These are phyloP conservation scores for Caenorhabditis zanzibari DNA, from an alignment of 2,888 invertebrate genomes.

Conservation along the genomic window DNA sequence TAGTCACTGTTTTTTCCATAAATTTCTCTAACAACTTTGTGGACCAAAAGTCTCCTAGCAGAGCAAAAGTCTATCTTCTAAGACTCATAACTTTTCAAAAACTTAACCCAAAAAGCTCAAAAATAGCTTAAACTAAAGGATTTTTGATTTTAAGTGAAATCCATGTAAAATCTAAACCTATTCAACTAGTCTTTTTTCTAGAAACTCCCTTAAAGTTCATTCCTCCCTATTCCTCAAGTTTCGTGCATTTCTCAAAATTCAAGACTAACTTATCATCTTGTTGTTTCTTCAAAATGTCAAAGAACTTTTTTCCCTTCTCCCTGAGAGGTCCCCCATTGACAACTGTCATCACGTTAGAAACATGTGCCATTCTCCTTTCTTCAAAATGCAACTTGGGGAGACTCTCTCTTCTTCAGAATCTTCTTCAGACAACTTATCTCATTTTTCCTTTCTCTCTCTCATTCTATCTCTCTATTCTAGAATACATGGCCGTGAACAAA, in stretches of 20 bases:
- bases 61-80: no score
- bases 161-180: no score
- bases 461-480: background rate
- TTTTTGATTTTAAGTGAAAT: no score
- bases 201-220: background rate
- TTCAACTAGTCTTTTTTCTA: background rate
- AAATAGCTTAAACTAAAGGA: background rate
- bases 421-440: background rate
- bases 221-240: background rate
- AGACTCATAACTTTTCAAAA: no score
- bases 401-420: background rate
- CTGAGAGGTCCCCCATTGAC: background rate
- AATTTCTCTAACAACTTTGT: no score
- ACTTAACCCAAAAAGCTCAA: no score
- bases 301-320: background rate
- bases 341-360: background rate
- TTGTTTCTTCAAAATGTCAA: no score
- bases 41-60: no score
- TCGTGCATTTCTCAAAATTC: background rate
- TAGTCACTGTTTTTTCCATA: no score
- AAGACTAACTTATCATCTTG: background rate
- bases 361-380: background rate
- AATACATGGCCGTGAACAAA: conserved; percentile 39
- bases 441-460: background rate
- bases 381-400: background rate